These are phyloP conservation scores for Pygmarrhopalites habei DNA, from an alignment of 1,140 invertebrate genomes.

Conservation along the genomic window DNA sequence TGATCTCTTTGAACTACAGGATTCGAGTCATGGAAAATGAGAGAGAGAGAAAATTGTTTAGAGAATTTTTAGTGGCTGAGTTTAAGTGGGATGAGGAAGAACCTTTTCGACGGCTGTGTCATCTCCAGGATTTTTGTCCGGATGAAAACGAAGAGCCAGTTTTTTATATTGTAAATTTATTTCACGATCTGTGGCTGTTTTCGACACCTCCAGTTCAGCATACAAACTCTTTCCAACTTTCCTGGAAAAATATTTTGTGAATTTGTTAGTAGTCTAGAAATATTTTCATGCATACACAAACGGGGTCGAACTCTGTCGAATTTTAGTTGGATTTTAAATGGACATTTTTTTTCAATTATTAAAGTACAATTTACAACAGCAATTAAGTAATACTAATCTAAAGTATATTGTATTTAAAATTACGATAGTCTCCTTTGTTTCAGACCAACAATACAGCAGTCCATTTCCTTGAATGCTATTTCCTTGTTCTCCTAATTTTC, in stretches of 20 bases:
- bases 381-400: not conserved
- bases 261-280: no score
- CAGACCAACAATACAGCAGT: not conserved
- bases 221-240: not conserved
- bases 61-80: not conserved
- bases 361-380: not conserved
- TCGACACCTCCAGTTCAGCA: not conserved
- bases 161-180: not conserved
- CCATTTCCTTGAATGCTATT: not conserved
- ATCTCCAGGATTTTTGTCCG: not conserved
- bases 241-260: not conserved
- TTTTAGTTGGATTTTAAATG: not conserved
- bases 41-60: not conserved
- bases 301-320: not conserved
- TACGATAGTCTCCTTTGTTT: slow-evolving; percentile 1
- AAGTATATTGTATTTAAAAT: not conserved
- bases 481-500: not conserved
- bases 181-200: not conserved
- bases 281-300: no score
- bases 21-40: not conserved
- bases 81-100: not conserved
- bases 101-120: not conserved
- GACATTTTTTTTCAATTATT: not conserved
- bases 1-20: not conserved
- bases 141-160: not conserved